Conservation (phyloP, 2,888 invertebrate species). For the Pseudococcus viburni region DNA sequence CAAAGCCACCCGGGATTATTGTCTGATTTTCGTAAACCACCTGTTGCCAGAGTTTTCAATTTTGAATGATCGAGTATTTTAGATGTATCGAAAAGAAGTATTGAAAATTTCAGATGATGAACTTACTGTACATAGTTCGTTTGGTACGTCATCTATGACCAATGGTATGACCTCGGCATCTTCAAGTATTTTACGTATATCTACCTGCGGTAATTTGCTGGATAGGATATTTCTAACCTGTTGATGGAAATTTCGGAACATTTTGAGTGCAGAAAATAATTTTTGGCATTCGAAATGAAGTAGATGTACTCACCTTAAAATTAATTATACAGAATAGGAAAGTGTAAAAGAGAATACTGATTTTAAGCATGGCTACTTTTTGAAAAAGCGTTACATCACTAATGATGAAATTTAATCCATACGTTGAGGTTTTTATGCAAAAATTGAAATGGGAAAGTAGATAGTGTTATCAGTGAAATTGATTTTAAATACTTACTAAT, state of each 20-base stretch:
- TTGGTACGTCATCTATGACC: neutral
- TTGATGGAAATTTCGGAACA: neutral
- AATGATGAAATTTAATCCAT: too few relatives aligned
- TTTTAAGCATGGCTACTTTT: neutral
- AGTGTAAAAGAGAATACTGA: neutral
- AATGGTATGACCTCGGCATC: neutral
- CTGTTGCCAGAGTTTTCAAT: neutral
- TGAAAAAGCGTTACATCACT: neutral
- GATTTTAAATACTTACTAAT: too few relatives aligned
- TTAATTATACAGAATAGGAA: neutral
- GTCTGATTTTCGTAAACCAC: conserved; percentile 8
- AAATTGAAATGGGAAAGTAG: too few relatives aligned
- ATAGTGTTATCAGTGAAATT: too few relatives aligned
- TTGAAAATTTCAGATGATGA: neutral
- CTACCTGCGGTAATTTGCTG: neutral
- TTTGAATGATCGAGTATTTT: neutral
- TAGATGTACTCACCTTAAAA: neutral
- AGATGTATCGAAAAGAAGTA: neutral
- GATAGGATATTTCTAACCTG: neutral
- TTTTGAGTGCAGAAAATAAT: neutral
- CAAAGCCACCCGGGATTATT: neutral
- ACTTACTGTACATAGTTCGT: neutral
- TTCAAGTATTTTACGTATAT: neutral
- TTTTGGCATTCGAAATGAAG: neutral
- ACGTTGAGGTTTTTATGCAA: too few relatives aligned